phyloP scores from a whole-genome alignment of 2,888 invertebrate genomes.

The Dryomyza anilis region DNA sequence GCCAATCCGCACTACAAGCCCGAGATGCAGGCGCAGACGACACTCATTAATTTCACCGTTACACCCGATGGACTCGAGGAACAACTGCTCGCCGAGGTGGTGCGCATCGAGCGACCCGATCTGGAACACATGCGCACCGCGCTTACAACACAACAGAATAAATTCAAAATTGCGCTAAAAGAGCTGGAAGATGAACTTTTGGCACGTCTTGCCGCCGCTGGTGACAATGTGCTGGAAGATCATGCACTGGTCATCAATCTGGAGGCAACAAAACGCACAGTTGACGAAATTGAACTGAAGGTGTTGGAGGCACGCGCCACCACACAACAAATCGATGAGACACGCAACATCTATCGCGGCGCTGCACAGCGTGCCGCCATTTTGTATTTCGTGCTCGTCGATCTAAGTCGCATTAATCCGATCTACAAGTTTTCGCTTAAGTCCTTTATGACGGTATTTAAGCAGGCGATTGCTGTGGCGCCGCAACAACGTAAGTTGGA shows the following conservation, averaged over 20 bases:
- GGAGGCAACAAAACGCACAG: slow-evolving; percentile 91
- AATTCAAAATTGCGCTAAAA: slow-evolving; percentile 91
- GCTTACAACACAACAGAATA: slow-evolving; percentile 91
- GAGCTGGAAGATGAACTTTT: slow-evolving; percentile 88
- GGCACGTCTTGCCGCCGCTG: slow-evolving; percentile 84
- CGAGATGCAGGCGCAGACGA: slow-evolving; percentile 96
- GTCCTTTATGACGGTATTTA: slow-evolving; percentile 91
- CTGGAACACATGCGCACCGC: slow-evolving; percentile 82
- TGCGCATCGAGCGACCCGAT: slow-evolving; percentile 91
- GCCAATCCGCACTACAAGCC: slow-evolving; percentile 97
- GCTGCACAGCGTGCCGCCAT: slow-evolving; percentile 88
- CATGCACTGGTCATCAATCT: slow-evolving; percentile 88
- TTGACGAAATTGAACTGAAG: slow-evolving; percentile 86
- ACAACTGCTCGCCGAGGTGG: slow-evolving; percentile 91
- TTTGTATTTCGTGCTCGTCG: slow-evolving; percentile 91
- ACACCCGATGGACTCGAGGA: slow-evolving; percentile 95
- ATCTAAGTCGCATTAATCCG: slow-evolving; percentile 88
- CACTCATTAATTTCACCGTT: slow-evolving; percentile 94
- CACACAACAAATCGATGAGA: slow-evolving; percentile 86
- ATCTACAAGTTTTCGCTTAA: slow-evolving; percentile 96
- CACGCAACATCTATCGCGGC: slow-evolving; percentile 84
- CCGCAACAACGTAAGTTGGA: slow-evolving; percentile 72
- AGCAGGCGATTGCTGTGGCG: slow-evolving; percentile 78
- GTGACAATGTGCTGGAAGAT: slow-evolving; percentile 90
- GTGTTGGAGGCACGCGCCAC: slow-evolving; percentile 88